Conservation (phyloP, 2,888 invertebrate species). For the Halictus ligatus region DNA sequence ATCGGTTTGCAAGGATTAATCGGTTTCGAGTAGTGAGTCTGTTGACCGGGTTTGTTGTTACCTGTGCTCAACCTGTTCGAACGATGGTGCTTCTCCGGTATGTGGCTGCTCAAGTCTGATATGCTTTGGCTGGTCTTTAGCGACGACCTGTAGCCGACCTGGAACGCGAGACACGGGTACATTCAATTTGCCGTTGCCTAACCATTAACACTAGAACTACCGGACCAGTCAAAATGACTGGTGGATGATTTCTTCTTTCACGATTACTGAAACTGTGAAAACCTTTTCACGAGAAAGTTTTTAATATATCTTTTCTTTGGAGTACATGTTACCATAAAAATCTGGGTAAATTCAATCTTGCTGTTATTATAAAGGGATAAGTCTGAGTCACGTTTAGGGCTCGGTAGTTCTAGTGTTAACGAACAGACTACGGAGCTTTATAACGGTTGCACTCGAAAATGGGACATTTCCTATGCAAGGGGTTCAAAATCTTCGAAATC, state of each 20-base stretch:
- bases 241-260: too few relatives aligned
- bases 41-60: conserved; percentile 79
- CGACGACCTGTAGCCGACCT: conserved; percentile 92
- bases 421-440: neutral
- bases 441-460: too few relatives aligned
- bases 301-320: too few relatives aligned
- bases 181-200: neutral
- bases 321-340: too few relatives aligned
- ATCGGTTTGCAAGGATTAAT: conserved; percentile 80
- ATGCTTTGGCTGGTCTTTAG: conserved; percentile 94
- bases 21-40: conserved; percentile 78
- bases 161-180: conserved; percentile 21
- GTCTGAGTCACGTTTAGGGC: too few relatives aligned
- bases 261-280: too few relatives aligned
- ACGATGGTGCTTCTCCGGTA: conserved; percentile 85
- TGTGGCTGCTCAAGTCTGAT: conserved; percentile 91
- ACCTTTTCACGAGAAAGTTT: too few relatives aligned
- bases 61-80: conserved; percentile 80
- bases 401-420: too few relatives aligned
- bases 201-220: too few relatives aligned
- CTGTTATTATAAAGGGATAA: too few relatives aligned
- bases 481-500: neutral
- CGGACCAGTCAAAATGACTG: too few relatives aligned
- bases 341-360: too few relatives aligned
- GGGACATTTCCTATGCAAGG: neutral